These are phyloP conservation scores for Cheiracanthium punctorium DNA, from an alignment of 2,888 invertebrate genomes.

Conservation along the genomic window DNA sequence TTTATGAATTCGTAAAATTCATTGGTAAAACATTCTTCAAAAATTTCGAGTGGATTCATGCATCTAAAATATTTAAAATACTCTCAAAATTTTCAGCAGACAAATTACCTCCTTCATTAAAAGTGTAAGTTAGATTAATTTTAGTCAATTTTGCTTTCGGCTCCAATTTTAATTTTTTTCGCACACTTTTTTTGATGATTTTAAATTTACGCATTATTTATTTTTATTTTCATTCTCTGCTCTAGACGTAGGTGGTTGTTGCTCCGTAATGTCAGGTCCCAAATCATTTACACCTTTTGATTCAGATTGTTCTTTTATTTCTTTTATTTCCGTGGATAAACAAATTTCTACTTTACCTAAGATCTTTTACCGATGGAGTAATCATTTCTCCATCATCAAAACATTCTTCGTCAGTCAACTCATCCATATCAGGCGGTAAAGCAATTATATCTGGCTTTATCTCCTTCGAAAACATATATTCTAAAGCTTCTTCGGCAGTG, in stretches of 20 bases:
- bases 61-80: neutral
- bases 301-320: neutral
- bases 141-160: neutral
- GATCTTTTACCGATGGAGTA: neutral
- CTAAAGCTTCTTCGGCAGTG: slow-evolving; percentile 1
- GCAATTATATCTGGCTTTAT: neutral
- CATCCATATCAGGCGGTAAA: too few species aligned
- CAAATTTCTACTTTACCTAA: neutral
- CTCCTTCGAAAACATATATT: slow-evolving; percentile 19
- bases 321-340: neutral
- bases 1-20: neutral
- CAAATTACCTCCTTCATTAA: neutral
- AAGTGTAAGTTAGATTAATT: neutral
- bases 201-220: neutral
- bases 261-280: too few species aligned
- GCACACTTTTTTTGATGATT: neutral
- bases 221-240: neutral
- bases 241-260: too few species aligned
- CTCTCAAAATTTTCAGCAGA: neutral
- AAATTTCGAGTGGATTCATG: neutral
- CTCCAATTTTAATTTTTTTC: neutral
- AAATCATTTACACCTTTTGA: too few species aligned
- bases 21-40: neutral
- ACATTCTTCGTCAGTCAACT: too few species aligned
- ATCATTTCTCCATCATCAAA: neutral